Evolutionary conservation across 2,797 vertebrate genomes (phyloP), one percentile per base, ranked within the genome.

Genomic region (Oophaga sylvatica): DNA sequence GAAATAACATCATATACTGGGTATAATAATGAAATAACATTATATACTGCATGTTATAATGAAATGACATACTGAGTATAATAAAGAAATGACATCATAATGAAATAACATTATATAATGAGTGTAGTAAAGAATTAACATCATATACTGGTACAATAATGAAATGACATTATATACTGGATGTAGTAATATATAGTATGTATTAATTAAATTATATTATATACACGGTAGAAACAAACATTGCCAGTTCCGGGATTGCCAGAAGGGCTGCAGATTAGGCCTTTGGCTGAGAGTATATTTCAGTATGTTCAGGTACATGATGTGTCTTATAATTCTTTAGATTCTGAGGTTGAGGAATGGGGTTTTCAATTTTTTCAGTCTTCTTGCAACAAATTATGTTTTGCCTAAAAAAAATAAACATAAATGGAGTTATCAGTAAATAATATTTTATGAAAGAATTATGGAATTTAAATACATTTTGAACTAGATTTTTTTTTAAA

Each of bases 261-360:
- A 62, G 29, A 31, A n/a, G 10, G 59, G 2, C 11, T 22, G 19
- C 2, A 8, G 7, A 10, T 62, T 84, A 76, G 8, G 19, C 7
- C 0, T 10, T 0, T 76, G 83, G 83, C 16, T 31, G 0, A 63
- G 6, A 3, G 41, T 75, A 73, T 3, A 26, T 0, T 2, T 41
- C 13, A 1, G 1, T 0, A 63, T 48, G 29, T 45, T 31, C 8
- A 35, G 82, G 65, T 19, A 10, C 13, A 85, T 76, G 17, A 17
- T 88, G 87, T 41, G 83, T 85, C 76, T 59, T 68, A 73, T 88
- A 88, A 85, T 88, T 71, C 59, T 85, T 88, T 77, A 63, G 65
- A 76, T 80, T 26, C 10, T 68, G 12, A 26, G 0, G 12, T 77
- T 75, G 35, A 16, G 67, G 56, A 5, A 87, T 29, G 2, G 59